Conservation (phyloP, 2,797 vertebrate genomes). For the Crax fasciolata region DNA sequence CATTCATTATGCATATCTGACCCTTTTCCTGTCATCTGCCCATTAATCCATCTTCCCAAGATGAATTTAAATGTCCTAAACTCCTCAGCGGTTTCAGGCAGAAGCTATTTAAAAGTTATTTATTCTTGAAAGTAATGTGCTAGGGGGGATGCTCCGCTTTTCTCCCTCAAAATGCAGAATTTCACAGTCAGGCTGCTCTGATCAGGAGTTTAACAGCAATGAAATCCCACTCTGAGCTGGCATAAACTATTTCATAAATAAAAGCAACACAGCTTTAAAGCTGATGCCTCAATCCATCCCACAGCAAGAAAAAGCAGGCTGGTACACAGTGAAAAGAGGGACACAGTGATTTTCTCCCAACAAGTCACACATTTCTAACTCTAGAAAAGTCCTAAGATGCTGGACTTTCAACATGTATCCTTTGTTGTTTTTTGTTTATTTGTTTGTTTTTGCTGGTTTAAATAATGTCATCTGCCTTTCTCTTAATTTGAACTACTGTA, state of each 20-base stretch:
- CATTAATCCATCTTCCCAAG: slow-evolving; percentile 35
- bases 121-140: not conserved
- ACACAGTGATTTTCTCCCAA: not conserved
- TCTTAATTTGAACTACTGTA: not conserved
- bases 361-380: not conserved
- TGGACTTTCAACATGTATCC: not conserved
- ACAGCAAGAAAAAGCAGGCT: not conserved
- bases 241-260: not conserved
- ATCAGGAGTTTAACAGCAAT: not conserved
- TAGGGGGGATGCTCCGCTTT: not conserved
- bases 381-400: not conserved
- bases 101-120: slow-evolving; percentile 20
- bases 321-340: not conserved
- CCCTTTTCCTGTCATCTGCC: slow-evolving; percentile 33
- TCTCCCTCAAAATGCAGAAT: slow-evolving; percentile 19
- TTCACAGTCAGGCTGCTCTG: not conserved
- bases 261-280: not conserved
- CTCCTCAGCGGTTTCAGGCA: not conserved
- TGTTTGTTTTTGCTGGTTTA: not conserved
- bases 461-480: not conserved
- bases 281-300: not conserved
- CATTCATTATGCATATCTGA: slow-evolving; percentile 58
- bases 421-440: not conserved
- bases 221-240: not conserved
- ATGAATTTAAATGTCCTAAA: slow-evolving; percentile 27